Evolutionary conservation across 2,113 vertebrate species (phyloP), one percentile per base, ranked within the genome.

Genomic region (Pipa parva): DNA sequence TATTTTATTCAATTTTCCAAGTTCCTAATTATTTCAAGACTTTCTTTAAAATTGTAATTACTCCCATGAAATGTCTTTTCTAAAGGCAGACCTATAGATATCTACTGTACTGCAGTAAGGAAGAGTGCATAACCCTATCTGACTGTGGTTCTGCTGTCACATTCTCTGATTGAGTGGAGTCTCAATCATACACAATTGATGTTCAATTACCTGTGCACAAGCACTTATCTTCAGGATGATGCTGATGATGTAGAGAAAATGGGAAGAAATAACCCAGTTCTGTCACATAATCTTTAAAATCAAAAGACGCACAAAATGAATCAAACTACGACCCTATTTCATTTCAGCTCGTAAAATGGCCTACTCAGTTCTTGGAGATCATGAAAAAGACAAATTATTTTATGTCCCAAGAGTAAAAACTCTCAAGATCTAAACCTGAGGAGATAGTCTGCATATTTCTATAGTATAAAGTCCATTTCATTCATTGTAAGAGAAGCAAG

Each of bases 101-200:
- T n/a, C n/a, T n/a, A n/a, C 4, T n/a, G 15, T 15, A 42, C 2
- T 17, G 5, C n/a, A 7, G 22, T 3, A 39, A 26, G 22, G n/a
- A 33, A 59, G 26, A 52, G 27, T 29, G 21, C 26, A 33, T 60
- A 69, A 60, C 56, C 46, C 52, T 48, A 51, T 28, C 48, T 69
- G 56, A 60, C 59, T 59, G 29, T 25, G 27, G 29, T 24, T 51
- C 29, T 52, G 26, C 56, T 10, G 15, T 36, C 54, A 60, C 49
- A 21, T 51, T 29, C 20, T 21, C 65, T 60, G 46, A 59, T 54
- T 42, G 65, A 69, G 65, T 52, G 25, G 57, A 2, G 25, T 60
- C 48, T 60, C 65, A 60, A 69, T 69, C 65, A 69, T 52, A 49
- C 51, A 60, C 56, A 69, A 69, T 69, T 69, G 65, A 60, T 51